Evolutionary conservation across 2,888 invertebrate species (phyloP), one percentile per base, ranked within the genome.

Genomic region (Agrenia bidenticulata): DNA sequence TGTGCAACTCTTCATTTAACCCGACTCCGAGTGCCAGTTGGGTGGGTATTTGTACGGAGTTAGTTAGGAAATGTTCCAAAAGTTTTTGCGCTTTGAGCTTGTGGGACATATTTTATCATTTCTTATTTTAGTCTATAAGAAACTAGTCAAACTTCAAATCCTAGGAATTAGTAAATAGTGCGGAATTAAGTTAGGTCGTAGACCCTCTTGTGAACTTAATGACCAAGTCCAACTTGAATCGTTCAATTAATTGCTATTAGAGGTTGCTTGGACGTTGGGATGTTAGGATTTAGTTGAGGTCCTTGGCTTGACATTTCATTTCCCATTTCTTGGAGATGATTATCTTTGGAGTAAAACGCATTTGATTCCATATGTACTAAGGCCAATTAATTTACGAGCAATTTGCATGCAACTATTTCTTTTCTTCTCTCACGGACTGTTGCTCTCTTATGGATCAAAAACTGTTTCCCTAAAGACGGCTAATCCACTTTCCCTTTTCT

Each of bases 331-430:
- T 15, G 9, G 45, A 15, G n/a, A 45, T 45, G 7, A 4, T 5
- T 15, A 45, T 17, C 45, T 45, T n/a, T 5, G 17, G 32, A 32
- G 4, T 45, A 45, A 45, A 45, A 45, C 17, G 45, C 21, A 51
- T 51, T 51, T 24, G 21, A 21, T 51, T 51, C 51, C 15, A 21
- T 51, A 4, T 21, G 17, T 19, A 7, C 19, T 49, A 7, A 51
- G 21, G 2, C 15, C 24, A 51, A 24, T 51, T 51, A 7, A 51
- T 51, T 51, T 51, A 23, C 51, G 51, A 15, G 21, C 21, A 24
- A 24, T 24, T 51, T 21, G 21, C 51, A 51, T 51, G 51, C 51
- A 51, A 51, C 51, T 51, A 9, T 49, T 49, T n/a, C 26, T 23
- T 51, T 24, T 23, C 26, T 45, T 19, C 4, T 45, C 45, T 45